phyloP scores from a whole-genome alignment of 2,113 vertebrate genomes.

The Cyanoramphus novaezelandiae region DNA sequence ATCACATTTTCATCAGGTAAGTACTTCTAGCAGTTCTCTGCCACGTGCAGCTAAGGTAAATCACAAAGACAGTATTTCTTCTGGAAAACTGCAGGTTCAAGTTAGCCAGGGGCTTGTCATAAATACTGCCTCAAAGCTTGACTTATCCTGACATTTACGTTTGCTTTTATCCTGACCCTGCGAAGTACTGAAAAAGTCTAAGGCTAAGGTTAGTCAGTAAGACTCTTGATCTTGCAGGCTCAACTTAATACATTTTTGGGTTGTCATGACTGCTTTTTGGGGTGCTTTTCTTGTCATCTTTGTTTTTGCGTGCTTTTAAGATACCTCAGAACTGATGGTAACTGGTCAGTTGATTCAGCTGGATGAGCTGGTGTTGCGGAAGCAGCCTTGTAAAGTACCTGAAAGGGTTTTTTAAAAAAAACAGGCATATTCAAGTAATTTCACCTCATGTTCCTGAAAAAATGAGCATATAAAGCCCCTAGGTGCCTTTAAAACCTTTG shows the following conservation, averaged over 20 bases:
- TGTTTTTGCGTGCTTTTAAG: not conserved
- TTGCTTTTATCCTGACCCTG: not conserved
- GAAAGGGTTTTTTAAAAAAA: not conserved
- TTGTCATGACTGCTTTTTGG: not conserved
- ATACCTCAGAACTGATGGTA: not conserved
- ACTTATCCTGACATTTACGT: not conserved
- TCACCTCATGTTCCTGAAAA: not conserved
- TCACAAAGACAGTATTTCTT: not conserved
- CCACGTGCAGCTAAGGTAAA: not conserved
- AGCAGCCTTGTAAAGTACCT: not conserved
- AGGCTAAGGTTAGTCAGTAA: not conserved
- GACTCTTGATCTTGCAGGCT: not conserved
- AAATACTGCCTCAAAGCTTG: not conserved
- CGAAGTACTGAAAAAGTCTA: not conserved
- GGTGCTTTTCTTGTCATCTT: not conserved
- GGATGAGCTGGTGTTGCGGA: not conserved
- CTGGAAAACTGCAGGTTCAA: not conserved
- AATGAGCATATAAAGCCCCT: not conserved
- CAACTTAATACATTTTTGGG: not conserved
- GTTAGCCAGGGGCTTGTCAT: not conserved
- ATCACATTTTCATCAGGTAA: not conserved
- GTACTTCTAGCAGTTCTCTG: not conserved
- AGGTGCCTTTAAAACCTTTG: not conserved
- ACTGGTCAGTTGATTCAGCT: not conserved
- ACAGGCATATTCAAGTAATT: not conserved